Percentiles rank a stretch among this genome's conserved stretches.
Conservation (phyloP, 2,113 vertebrate species). For the Shinisaurus crocodilurus region DNA sequence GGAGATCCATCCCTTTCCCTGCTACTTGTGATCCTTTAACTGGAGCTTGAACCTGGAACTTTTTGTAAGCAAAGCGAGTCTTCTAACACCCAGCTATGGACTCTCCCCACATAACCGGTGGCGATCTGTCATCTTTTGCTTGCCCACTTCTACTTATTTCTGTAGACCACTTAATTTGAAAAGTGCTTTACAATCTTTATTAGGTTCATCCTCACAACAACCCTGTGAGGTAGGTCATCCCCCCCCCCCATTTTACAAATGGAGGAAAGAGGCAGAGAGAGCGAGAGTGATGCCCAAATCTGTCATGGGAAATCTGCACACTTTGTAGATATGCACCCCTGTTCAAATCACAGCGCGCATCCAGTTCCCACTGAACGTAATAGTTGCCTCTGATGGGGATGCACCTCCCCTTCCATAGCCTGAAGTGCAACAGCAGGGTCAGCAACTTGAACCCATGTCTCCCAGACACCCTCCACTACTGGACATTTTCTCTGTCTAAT, state of each 20-base stretch:
- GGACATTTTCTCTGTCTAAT: not conserved
- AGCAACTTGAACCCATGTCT: not conserved
- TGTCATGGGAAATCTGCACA: not conserved
- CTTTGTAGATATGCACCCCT: not conserved
- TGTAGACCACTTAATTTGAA: not conserved
- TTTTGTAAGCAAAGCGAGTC: not conserved
- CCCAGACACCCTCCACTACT: not conserved
- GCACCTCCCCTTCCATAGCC: not conserved
- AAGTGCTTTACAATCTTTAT: constrained; percentile 37
- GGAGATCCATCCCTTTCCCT: not conserved
- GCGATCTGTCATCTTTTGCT: not conserved
- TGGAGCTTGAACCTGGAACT: not conserved
- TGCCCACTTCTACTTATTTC: not conserved
- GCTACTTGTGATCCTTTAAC: not conserved
- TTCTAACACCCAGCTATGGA: not conserved
- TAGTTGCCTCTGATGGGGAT: not conserved
- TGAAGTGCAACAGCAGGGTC: not conserved
- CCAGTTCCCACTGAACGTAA: not conserved
- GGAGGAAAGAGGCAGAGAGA: not conserved
- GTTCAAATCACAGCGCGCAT: not conserved
- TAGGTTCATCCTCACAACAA: constrained; percentile 38
- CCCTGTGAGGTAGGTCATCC: constrained; percentile 38
- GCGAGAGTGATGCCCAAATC: not conserved
- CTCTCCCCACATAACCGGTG: not conserved
- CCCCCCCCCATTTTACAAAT: constrained; percentile 6